Base-by-base conservation (phyloP, 2,797 vertebrate genomes). In the Diplodus sargus region DNA sequence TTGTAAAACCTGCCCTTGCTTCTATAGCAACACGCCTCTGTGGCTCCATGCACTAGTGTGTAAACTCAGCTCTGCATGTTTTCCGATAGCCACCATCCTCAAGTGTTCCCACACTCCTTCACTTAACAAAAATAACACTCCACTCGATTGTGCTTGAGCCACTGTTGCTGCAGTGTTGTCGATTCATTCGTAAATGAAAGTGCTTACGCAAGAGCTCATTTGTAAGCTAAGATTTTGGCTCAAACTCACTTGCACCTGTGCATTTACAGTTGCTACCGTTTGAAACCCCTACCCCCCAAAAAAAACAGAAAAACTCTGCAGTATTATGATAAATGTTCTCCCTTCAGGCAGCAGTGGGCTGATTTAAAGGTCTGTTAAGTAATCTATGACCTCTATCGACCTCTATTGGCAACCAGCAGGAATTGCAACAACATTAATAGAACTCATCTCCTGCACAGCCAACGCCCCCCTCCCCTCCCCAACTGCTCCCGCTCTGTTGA, bases 21-120 rank as follows among this genome's bases (percentile, higher is more conserved):
- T 94, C 90, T 93, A 91, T 89, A 89, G 91, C 88, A 92, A 92
- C 94, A 89, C 70, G 82, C 89, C 87, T 91, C 88, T 85, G 81
- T 89, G 78, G 87, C 88, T 86, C 51, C 28, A 76, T 76, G 82
- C 82, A 78, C 73, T 53, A 60, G 69, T 6, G 74, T 83, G 80
- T 87, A 84, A 89, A 91, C 85, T 83, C 76, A 3, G 62, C 81
- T 81, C 82, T 47, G 79, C 79, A 11, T 34, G 76, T 67, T 82
- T 66, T 72, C 71, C 25, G 74, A 85, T 76, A 77, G 79, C 76
- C 85, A 49, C 87, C 75, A 23, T 85, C 85, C 90, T 90, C 79
- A 76, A 90, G 87, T 90, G 89, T 87, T 90, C 83, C 81, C 84
- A 89, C 86, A 84, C 84, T 87, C 72, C 71, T 81, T 86, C 79